A percentile compares a stretch with the other conserved stretches of the same genome.
phyloP scores from a whole-genome alignment of 2,888 invertebrate species.

The Cremastinae sp. region DNA sequence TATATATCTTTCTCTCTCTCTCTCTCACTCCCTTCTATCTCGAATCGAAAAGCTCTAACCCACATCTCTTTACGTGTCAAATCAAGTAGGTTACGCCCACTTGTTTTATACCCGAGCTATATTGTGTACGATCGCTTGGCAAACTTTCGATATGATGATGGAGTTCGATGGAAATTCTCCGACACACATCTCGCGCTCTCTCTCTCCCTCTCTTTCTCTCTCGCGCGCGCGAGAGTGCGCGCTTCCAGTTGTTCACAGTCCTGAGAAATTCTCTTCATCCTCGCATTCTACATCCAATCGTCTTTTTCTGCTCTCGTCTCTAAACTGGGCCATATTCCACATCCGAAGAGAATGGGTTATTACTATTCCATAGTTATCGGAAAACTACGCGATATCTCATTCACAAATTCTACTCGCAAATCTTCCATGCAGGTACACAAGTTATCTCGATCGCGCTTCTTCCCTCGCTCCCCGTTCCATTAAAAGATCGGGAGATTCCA shows the following conservation, averaged over 20 bases:
- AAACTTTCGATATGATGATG: conserved; percentile 64
- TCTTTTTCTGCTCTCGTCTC: conserved; percentile 36
- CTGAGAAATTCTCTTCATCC: conserved; percentile 12
- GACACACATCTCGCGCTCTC: conserved; percentile 56
- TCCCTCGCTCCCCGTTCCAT: not conserved
- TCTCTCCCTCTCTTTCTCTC: conserved; percentile 6
- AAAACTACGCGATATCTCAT: not conserved
- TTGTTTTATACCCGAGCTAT: not conserved
- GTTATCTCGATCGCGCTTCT: too few relatives aligned
- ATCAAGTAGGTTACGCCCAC: conserved; percentile 18
- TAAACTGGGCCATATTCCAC: conserved; percentile 50
- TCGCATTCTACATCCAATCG: conserved; percentile 27
- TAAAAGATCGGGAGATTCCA: not conserved
- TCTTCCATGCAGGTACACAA: too few relatives aligned
- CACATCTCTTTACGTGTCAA: not conserved
- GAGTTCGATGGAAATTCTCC: conserved; percentile 65
- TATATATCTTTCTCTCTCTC: conserved; percentile 13
- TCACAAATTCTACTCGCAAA: conserved; percentile 1
- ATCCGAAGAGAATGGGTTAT: conserved; percentile 1
- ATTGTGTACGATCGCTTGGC: conserved; percentile 37
- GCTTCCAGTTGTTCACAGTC: conserved; percentile 9
- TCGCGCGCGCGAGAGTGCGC: conserved; percentile 12
- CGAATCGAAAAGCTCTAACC: conserved; percentile 1
- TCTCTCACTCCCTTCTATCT: not conserved
- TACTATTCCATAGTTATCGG: not conserved